Conservation (phyloP, 2,113 vertebrate genomes). For the Leptodactylus fuscus region DNA sequence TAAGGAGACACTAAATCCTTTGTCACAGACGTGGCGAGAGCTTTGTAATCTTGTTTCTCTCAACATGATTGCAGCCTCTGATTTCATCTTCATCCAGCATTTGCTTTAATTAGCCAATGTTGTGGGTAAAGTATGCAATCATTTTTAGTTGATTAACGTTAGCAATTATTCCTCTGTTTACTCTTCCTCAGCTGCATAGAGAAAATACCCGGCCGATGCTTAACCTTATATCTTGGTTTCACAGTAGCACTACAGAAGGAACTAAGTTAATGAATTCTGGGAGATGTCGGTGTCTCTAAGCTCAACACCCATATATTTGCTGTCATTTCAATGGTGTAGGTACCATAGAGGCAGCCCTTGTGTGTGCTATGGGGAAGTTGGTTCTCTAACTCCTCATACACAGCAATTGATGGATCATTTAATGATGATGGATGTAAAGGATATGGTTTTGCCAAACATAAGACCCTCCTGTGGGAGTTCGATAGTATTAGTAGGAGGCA, state of each 20-base stretch:
- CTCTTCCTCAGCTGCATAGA: background rate
- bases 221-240: background rate
- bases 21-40: background rate
- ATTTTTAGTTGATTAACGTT: conserved; percentile 23
- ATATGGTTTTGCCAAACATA: background rate
- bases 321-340: background rate
- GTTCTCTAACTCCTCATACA: background rate
- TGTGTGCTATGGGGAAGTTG: background rate
- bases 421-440: background rate
- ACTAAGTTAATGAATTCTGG: background rate
- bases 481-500: background rate
- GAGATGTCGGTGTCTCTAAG: too few relatives aligned
- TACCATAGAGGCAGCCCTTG: background rate
- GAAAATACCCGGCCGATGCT: background rate
- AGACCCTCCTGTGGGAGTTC: background rate
- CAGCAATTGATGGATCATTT: background rate
- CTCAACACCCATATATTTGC: background rate
- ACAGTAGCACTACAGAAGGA: too few relatives aligned
- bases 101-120: conserved; percentile 41
- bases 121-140: conserved; percentile 6
- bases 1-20: background rate
- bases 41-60: conserved; percentile 26
- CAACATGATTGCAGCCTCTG: background rate
- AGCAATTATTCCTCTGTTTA: conserved; percentile 22
- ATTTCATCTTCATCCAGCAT: conserved; percentile 31